Conservation (phyloP, 2,113 vertebrate genomes). For the Sorex araneus region DNA sequence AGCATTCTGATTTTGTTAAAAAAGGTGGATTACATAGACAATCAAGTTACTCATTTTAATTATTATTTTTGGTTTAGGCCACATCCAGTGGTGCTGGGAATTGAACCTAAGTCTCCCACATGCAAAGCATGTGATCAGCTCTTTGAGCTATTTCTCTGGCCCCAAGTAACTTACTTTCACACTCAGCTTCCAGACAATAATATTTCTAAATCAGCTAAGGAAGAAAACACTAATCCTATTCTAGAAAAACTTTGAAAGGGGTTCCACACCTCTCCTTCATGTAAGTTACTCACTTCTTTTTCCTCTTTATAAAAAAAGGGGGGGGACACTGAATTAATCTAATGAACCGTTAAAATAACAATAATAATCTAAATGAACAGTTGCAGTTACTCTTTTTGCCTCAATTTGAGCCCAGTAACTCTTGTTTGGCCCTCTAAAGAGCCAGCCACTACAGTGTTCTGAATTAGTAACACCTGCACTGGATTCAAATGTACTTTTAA, state of each 20-base stretch:
- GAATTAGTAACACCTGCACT: neutral
- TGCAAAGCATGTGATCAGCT: too few species aligned
- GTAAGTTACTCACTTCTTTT: constrained; percentile 32
- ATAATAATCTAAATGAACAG: too few species aligned
- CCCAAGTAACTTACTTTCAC: constrained; percentile 36
- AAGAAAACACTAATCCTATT: constrained; percentile 47
- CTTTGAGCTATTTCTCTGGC: too few species aligned
- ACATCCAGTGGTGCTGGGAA: too few species aligned
- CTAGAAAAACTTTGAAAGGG: constrained; percentile 34
- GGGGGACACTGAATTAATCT: neutral
- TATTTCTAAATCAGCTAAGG: constrained; percentile 45
- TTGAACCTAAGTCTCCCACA: too few species aligned
- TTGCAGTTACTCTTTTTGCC: constrained; percentile 37
- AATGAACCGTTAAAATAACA: constrained; percentile 9
- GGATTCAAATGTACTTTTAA: constrained; percentile 30
- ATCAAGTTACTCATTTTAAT: constrained; percentile 14
- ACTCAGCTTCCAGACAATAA: constrained; percentile 8
- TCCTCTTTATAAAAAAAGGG: neutral
- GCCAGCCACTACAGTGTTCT: neutral
- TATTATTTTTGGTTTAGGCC: too few species aligned
- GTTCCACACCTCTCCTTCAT: neutral
- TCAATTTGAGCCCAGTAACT: neutral
- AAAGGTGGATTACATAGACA: constrained; percentile 51
- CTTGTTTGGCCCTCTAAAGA: neutral
- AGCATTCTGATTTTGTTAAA: constrained; percentile 45